Evolutionary conservation across 2,888 invertebrate genomes (phyloP).

Genomic region (Dromius quadrimaculatus): DNA sequence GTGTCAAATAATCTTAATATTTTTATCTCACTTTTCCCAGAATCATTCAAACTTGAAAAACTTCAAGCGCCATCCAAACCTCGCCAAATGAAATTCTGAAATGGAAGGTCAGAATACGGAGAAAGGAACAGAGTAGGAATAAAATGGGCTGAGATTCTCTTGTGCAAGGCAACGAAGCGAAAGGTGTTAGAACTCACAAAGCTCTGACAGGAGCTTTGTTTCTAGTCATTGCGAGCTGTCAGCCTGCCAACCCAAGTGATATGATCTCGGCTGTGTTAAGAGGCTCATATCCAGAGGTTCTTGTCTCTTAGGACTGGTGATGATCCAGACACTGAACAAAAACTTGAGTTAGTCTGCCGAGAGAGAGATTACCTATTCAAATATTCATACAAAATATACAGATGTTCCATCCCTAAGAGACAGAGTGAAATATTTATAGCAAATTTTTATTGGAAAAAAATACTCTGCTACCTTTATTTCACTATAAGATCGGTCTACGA

Average conservation of each 20-base stretch:
- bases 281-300: slow-evolving; percentile 28
- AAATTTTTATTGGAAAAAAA: no score
- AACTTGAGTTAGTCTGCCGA: no score
- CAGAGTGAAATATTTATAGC: no score
- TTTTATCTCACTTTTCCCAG: neutral
- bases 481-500: no score
- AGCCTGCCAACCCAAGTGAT: slow-evolving; percentile 56
- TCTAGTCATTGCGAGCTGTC: slow-evolving; percentile 57
- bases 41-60: neutral
- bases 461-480: no score
- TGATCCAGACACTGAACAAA: no score
- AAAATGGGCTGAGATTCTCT: neutral
- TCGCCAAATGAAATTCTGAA: neutral
- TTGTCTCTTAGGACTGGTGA: no score
- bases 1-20: neutral
- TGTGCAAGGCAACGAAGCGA: slow-evolving; percentile 8
- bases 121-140: neutral
- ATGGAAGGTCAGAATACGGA: slow-evolving; percentile 7
- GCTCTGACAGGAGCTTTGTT: slow-evolving; percentile 58
- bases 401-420: no score
- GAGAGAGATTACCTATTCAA: no score
- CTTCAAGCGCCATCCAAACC: no score
- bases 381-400: no score
- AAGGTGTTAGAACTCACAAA: slow-evolving; percentile 53
- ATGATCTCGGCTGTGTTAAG: slow-evolving; percentile 54